Conservation (phyloP, 2,888 invertebrate species). For the Synanthedon formicaeformis region DNA sequence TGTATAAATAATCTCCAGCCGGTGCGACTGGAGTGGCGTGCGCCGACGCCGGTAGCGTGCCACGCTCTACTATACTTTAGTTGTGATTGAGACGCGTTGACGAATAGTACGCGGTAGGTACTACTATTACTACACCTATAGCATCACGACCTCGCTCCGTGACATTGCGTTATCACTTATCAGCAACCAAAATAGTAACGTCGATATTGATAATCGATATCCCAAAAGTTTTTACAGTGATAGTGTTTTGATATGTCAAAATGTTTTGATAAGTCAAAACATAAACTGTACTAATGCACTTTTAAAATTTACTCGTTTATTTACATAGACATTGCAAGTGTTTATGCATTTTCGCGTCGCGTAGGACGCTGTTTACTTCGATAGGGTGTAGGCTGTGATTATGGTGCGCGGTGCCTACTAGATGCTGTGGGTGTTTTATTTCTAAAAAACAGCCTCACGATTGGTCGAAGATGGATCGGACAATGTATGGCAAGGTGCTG, state of each 20-base stretch:
- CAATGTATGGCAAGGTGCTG: constrained; percentile 90
- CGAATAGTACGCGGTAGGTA: constrained; percentile 44
- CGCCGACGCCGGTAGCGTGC: constrained; percentile 40
- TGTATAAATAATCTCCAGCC: constrained; percentile 54
- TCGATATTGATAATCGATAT: constrained; percentile 23
- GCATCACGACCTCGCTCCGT: constrained; percentile 43
- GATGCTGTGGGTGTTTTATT: constrained; percentile 57
- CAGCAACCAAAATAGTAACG: constrained; percentile 29
- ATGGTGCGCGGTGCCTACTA: constrained; percentile 53
- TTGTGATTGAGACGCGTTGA: constrained; percentile 60
- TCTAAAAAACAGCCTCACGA: constrained; percentile 47
- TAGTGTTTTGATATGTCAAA: constrained; percentile 15
- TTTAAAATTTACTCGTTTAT: constrained; percentile 21
- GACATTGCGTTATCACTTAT: constrained; percentile 58
- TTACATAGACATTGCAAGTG: constrained; percentile 22
- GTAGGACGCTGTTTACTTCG: constrained; percentile 34
- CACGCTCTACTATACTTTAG: constrained; percentile 38
- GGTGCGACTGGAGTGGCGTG: constrained; percentile 42
- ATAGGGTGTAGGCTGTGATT: constrained; percentile 56
- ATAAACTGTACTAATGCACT: constrained; percentile 11
- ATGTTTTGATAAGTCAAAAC: no score
- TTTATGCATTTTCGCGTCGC: constrained; percentile 32
- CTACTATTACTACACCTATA: constrained; percentile 9
- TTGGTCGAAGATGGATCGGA: constrained; percentile 81
- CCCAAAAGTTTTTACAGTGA: constrained; percentile 9